phyloP scores from a whole-genome alignment of 2,888 invertebrate species.

The Polymixis lichenea region DNA sequence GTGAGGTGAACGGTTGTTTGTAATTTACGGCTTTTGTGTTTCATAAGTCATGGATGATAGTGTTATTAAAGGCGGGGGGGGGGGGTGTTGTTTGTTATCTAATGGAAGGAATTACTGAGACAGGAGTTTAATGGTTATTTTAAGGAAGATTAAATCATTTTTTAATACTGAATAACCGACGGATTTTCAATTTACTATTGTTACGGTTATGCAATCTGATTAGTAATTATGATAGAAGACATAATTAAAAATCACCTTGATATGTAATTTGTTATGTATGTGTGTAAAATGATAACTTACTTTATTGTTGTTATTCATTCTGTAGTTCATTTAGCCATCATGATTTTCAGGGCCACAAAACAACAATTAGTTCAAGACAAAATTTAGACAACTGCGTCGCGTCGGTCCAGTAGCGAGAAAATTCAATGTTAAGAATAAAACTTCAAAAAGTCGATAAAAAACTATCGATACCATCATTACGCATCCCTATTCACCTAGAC shows the following conservation, averaged over 20 bases:
- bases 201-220: not conserved
- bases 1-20: not conserved
- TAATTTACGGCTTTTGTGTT: slow-evolving; percentile 12
- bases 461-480: slow-evolving; percentile 39
- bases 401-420: no score
- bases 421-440: not conserved
- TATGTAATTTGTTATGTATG: not conserved
- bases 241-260: no score
- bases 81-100: no score
- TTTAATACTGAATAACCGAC: not conserved
- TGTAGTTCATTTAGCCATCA: not conserved
- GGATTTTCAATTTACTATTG: not conserved
- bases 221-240: no score
- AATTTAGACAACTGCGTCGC: not conserved
- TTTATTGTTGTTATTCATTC: not conserved
- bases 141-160: not conserved
- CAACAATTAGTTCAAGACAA: not conserved
- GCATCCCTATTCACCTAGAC: slow-evolving; percentile 72
- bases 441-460: not conserved
- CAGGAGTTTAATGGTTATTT: not conserved
- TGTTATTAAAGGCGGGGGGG: slow-evolving; percentile 5
- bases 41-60: not conserved
- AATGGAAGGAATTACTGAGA: not conserved
- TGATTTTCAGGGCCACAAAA: not conserved
- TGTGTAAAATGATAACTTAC: not conserved